A percentile compares a stretch with the other conserved stretches of the same genome.
Conservation (phyloP, 2,888 invertebrate genomes). For the Pecten maximus region DNA sequence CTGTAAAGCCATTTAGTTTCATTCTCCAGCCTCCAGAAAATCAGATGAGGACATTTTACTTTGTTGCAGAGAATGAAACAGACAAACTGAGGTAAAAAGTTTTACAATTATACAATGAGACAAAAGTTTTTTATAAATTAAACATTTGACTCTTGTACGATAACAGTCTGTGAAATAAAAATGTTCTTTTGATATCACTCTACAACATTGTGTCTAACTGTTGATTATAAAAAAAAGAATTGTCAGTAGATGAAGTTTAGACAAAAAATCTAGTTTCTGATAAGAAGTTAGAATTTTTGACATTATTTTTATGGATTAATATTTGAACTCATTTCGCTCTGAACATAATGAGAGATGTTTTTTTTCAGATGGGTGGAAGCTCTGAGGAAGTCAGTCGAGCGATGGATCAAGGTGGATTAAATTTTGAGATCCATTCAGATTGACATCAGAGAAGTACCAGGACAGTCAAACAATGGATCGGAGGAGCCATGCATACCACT, state of each 20-base stretch:
- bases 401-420: conserved; percentile 72
- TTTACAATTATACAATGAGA: not conserved
- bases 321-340: not conserved
- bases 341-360: not conserved
- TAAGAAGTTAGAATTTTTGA: too few species aligned
- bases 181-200: too few species aligned
- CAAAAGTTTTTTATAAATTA: too few species aligned
- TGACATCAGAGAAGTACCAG: not conserved
- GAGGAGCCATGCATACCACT: too few species aligned
- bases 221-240: too few species aligned
- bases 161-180: too few species aligned
- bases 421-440: not conserved
- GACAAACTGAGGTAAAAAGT: conserved; percentile 92
- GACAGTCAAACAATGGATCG: not conserved
- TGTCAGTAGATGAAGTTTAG: too few species aligned
- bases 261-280: too few species aligned
- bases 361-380: conserved; percentile 71
- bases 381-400: conserved; percentile 69
- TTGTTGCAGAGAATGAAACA: conserved; percentile 96
- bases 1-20: conserved; percentile 95
- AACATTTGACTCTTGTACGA: too few species aligned
- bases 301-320: too few species aligned
- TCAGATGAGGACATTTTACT: conserved; percentile 93
- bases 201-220: too few species aligned
- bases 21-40: conserved; percentile 94